Evolutionary conservation across 2,113 vertebrate genomes (phyloP), one percentile per base, ranked within the genome.

Genomic region (Mustelus asterias): DNA sequence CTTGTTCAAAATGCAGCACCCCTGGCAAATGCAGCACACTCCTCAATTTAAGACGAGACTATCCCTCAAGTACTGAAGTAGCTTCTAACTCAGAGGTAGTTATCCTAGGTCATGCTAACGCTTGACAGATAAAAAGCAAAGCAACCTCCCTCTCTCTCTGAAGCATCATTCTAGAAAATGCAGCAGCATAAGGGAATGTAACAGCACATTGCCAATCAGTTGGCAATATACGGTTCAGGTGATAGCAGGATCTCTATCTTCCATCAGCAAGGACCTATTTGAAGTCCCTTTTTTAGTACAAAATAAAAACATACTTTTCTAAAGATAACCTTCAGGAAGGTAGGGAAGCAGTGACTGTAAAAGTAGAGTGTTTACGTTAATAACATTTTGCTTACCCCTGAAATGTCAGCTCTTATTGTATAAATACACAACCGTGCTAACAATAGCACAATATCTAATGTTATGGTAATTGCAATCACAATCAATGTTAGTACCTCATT

Each of bases 301-400:
- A 83, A 44, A 83, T 44, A 44, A 18, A 83, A 83, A 9, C 80
- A 83, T 83, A 22, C 37, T 37, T 44, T 83, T 83, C 80, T 22
- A 83, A 83, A 44, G 80, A 83, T 83, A 83, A 83, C 80, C 80
- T 83, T 83, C 80, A 83, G 80, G 16, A 83, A 67, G 65, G 80
- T 18, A 83, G 80, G 80, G 7, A 83, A 7, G 37, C 80, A 83
- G 41, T 83, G 41, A 41, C 80, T 83, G 37, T 83, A 83, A 83
- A 44, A 80, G 2, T 80, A 37, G 80, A 83, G 80, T 83, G 80
- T 83, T 83, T 41, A 44, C 20, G 18, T 83, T 83, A 83, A 83
- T 83, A 83, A 44, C 37, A 41, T 83, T 83, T 83, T 83, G 80
- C 37, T 83, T 83, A 44, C 37, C 80, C 37, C 37, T 41, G 37